Evolutionary conservation across 1,140 invertebrate species (phyloP).

Genomic region (Conus ventricosus): DNA sequence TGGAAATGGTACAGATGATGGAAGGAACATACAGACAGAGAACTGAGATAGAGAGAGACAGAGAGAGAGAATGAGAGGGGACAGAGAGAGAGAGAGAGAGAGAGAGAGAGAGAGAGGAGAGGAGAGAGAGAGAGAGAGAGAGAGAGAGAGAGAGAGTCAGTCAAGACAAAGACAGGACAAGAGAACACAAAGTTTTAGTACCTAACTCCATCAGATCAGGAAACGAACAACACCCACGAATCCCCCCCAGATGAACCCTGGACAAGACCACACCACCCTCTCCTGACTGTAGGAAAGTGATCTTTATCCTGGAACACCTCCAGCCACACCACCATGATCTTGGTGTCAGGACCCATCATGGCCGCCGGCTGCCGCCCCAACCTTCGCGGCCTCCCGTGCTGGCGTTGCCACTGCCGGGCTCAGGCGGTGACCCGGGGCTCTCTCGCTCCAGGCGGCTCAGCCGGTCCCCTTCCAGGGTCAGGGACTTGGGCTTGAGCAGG

Average conservation of each 20-base stretch:
- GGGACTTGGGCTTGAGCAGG: constrained; percentile 64
- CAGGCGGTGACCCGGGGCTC: constrained; percentile 58
- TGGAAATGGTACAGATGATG: too few species aligned
- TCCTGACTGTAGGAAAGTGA: constrained; percentile 87
- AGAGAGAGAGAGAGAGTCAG: too few species aligned
- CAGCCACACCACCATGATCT: constrained; percentile 95
- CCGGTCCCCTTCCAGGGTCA: constrained; percentile 61
- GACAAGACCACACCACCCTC: not conserved
- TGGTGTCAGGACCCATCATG: constrained; percentile 76
- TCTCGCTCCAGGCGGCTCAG: constrained; percentile 51
- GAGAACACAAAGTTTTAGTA: too few species aligned
- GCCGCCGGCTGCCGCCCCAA: constrained; percentile 60
- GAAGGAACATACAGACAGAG: too few species aligned
- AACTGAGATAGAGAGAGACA: too few species aligned
- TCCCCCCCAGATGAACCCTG: not conserved
- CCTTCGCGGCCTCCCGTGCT: constrained; percentile 36
- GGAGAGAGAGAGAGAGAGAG: too few species aligned
- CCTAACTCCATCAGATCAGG: too few species aligned
- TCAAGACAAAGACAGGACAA: too few species aligned
- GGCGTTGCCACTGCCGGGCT: constrained; percentile 40
- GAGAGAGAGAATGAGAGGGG: too few species aligned
- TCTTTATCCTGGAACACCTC: constrained; percentile 95
- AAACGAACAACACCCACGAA: too few species aligned
- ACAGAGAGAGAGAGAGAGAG: too few species aligned
- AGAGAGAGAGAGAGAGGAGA: too few species aligned